Percentiles rank a stretch among this genome's conserved stretches.
These are phyloP conservation scores for Nesospiza acunhae DNA, from an alignment of 2,113 vertebrate genomes.

Conservation along the genomic window DNA sequence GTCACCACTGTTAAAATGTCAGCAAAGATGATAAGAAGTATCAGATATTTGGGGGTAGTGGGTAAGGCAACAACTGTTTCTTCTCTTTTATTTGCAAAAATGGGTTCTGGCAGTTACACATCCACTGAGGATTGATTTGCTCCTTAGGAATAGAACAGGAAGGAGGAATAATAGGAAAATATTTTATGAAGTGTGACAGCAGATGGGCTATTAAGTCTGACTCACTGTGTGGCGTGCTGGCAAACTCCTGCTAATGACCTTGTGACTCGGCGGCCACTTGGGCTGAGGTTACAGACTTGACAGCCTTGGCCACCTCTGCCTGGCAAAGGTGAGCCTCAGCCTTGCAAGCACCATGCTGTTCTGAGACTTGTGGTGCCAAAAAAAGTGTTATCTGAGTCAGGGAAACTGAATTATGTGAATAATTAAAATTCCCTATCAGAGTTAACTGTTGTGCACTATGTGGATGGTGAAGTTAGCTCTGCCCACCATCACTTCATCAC, in stretches of 20 bases:
- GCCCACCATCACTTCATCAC: background rate
- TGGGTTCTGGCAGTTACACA: background rate
- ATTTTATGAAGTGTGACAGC: conserved; percentile 42
- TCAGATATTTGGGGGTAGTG: background rate
- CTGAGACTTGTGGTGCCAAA: background rate
- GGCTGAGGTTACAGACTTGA: conserved; percentile 10
- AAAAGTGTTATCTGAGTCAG: conserved; percentile 7
- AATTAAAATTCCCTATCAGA: background rate
- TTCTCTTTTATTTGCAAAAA: conserved; percentile 13
- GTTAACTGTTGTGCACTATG: background rate
- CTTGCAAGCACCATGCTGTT: background rate
- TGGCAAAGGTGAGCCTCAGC: conserved; percentile 27
- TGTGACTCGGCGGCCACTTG: background rate
- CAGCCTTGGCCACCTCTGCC: background rate
- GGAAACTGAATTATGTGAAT: background rate
- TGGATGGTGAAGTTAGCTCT: background rate
- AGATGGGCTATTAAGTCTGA: conserved; percentile 40
- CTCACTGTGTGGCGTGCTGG: background rate
- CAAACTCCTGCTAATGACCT: conserved; percentile 38
- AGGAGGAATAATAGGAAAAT: conserved; percentile 36
- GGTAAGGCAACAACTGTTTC: background rate
- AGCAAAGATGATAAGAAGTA: conserved; percentile 25
- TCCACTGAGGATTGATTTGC: background rate
- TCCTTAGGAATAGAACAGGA: background rate
- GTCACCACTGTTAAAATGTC: conserved; percentile 7